Evolutionary conservation across 2,797 vertebrate species (phyloP).

Genomic region (Chaetodon trifasciatus): DNA sequence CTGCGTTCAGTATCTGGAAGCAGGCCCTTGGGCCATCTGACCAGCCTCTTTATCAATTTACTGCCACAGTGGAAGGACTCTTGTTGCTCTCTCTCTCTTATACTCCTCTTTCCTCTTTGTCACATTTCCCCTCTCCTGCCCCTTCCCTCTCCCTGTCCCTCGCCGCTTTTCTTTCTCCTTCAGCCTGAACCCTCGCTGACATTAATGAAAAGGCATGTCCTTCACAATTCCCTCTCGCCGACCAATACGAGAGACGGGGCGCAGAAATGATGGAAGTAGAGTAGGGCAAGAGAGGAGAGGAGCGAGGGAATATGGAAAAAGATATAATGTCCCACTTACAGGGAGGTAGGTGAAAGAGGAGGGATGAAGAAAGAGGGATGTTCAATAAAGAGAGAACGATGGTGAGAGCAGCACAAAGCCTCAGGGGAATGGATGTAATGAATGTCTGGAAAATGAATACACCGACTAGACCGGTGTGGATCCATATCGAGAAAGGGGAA

Average conservation of each 20-base stretch:
- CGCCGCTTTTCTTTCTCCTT: slow-evolving; percentile 46
- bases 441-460: slow-evolving; percentile 40
- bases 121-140: slow-evolving; percentile 31
- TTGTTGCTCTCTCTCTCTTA: slow-evolving; percentile 19
- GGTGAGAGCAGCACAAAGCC: slow-evolving; percentile 18
- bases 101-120: slow-evolving; percentile 39
- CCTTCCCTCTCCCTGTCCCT: slow-evolving; percentile 9
- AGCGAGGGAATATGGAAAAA: slow-evolving; percentile 49
- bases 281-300: slow-evolving; percentile 45
- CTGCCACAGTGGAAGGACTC: slow-evolving; percentile 54
- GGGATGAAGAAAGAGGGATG: slow-evolving; percentile 14
- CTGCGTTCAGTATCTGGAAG: slow-evolving; percentile 61
- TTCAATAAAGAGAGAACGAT: slow-evolving; percentile 11
- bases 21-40: slow-evolving; percentile 67
- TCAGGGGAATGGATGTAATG: slow-evolving; percentile 41
- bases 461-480: neutral
- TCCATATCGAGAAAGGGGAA: slow-evolving; percentile 20
- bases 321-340: slow-evolving; percentile 69
- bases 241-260: slow-evolving; percentile 23
- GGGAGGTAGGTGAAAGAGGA: slow-evolving; percentile 43
- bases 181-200: slow-evolving; percentile 62
- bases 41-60: slow-evolving; percentile 78
- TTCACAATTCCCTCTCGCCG: slow-evolving; percentile 59
- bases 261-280: slow-evolving; percentile 58
- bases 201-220: slow-evolving; percentile 80